A percentile compares a stretch with the other conserved stretches of the same genome.
These are phyloP conservation scores for Cepphus grylle DNA, from an alignment of 2,113 vertebrate genomes.

Conservation along the genomic window DNA sequence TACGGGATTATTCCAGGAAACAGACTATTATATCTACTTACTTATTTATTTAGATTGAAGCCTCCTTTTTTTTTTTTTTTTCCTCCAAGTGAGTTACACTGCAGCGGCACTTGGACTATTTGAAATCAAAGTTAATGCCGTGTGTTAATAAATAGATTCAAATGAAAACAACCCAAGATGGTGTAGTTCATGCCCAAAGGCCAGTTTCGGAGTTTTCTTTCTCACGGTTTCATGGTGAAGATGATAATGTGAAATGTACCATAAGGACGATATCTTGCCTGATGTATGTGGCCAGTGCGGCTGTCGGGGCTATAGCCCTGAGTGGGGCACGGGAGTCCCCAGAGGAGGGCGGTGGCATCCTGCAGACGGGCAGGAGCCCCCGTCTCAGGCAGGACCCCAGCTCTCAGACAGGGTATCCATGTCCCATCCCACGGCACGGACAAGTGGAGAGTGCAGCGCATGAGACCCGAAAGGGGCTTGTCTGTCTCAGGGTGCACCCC, in stretches of 20 bases:
- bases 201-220: neutral
- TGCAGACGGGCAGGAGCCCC: neutral
- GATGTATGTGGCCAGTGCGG: rapidly evolving
- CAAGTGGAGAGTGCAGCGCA: rapidly evolving
- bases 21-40: neutral
- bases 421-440: too few relatives aligned
- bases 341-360: too few relatives aligned
- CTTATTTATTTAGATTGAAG: neutral
- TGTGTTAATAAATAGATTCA: neutral
- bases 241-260: rapidly evolving
- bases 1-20: neutral
- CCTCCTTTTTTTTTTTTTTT: neutral
- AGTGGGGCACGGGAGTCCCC: too few relatives aligned
- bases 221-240: rapidly evolving
- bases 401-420: neutral
- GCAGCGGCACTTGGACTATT: neutral
- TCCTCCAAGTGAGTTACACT: neutral
- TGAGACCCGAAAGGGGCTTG: neutral
- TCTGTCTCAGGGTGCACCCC: rapidly evolving
- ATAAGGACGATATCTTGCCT: too few relatives aligned
- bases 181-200: neutral
- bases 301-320: rapidly evolving
- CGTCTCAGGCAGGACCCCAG: too few relatives aligned
- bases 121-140: neutral
- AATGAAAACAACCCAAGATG: neutral